Percentiles rank a stretch among this genome's conserved stretches.
phyloP scores from a whole-genome alignment of 2,888 invertebrate genomes.

The Bedellia somnulentella region DNA sequence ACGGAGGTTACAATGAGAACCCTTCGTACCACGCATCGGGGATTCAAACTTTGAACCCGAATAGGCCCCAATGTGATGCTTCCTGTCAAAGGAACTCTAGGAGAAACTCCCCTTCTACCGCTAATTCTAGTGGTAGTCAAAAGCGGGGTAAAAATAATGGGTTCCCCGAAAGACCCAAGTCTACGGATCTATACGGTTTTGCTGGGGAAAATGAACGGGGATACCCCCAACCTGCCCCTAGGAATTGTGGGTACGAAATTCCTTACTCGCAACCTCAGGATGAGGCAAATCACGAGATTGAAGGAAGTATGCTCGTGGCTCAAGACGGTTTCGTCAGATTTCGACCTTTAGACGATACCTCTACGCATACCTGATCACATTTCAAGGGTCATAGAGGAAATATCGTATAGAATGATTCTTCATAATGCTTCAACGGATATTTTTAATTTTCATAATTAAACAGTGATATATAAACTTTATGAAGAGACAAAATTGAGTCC shows the following conservation, averaged over 20 bases:
- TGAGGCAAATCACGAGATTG: slow-evolving; percentile 42
- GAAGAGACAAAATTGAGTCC: not conserved
- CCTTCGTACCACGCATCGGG: slow-evolving; percentile 56
- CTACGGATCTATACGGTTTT: slow-evolving; percentile 63
- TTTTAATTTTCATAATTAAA: not conserved
- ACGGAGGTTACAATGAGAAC: slow-evolving; percentile 48
- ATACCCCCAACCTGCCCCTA: slow-evolving; percentile 51
- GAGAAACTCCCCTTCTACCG: slow-evolving; percentile 39
- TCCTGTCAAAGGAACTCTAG: slow-evolving; percentile 38
- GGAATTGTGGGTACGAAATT: slow-evolving; percentile 49
- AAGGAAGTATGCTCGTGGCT: slow-evolving; percentile 81
- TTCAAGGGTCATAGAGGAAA: slow-evolving; percentile 35
- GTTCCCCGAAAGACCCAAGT: slow-evolving; percentile 67
- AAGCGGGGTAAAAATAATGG: slow-evolving; percentile 48
- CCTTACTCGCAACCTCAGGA: slow-evolving; percentile 61
- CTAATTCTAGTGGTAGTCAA: slow-evolving; percentile 51
- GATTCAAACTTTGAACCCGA: slow-evolving; percentile 52
- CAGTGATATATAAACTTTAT: not conserved
- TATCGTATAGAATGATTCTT: slow-evolving; percentile 34
- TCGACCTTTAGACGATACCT: slow-evolving; percentile 66
- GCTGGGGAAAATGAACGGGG: slow-evolving; percentile 45
- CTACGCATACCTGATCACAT: slow-evolving; percentile 52
- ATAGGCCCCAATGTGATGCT: slow-evolving; percentile 48
- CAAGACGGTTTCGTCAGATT: slow-evolving; percentile 89
- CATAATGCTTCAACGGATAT: slow-evolving; percentile 5